These are phyloP conservation scores for Chloebia gouldiae DNA, from an alignment of 2,113 vertebrate genomes.

Conservation along the genomic window DNA sequence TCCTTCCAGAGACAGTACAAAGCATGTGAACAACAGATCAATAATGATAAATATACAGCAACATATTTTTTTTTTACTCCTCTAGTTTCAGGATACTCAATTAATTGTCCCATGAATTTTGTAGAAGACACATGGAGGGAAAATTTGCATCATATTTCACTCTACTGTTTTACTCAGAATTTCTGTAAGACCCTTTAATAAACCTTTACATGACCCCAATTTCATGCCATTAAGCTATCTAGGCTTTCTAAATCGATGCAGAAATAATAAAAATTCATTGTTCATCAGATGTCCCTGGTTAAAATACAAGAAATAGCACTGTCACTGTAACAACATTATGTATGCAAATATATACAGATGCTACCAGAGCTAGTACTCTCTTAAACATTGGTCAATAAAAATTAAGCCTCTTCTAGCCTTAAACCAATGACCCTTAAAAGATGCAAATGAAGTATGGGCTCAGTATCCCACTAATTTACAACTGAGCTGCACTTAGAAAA, in stretches of 20 bases:
- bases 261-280: slow-evolving; percentile 38
- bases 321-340: slow-evolving; percentile 11
- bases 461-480: neutral
- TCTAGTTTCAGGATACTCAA: neutral
- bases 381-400: neutral
- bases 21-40: neutral
- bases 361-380: neutral
- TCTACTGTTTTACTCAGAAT: neutral
- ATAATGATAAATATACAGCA: neutral
- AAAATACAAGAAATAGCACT: neutral
- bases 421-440: neutral
- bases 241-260: slow-evolving; percentile 10
- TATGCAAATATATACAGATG: neutral
- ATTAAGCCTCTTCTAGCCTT: neutral
- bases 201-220: neutral
- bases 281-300: neutral
- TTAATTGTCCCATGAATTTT: neutral
- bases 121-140: neutral
- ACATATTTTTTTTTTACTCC: neutral
- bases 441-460: neutral
- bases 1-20: neutral
- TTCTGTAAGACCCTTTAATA: neutral
- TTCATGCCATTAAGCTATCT: neutral
- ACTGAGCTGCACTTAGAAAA: neutral
- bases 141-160: slow-evolving; percentile 1